Base-by-base conservation (phyloP, 1,140 invertebrate genomes). In the Bombus breviceps region DNA sequence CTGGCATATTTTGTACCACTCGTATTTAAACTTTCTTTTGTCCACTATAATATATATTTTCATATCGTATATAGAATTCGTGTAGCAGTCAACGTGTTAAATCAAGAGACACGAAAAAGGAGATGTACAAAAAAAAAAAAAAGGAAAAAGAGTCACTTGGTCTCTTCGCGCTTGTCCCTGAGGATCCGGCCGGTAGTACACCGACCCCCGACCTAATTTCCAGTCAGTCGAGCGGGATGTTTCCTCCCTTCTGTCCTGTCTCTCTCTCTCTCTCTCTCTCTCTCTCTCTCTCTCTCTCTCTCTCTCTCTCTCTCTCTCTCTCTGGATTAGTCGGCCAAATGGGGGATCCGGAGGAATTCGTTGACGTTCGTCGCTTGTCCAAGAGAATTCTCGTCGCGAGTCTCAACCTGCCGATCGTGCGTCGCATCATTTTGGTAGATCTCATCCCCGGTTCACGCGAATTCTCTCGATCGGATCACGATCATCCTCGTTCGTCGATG, bases 171-270 rank as follows among this genome's bases (percentile, higher is more conserved):
- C 28, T 53, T 53, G 28, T 64, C 85, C 78, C 74, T n/a, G 78
- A 81, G 73, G 62, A 87, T 85, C 77, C 80, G 74, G 62, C 57
- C 53, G 15, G 62, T 85, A 90, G 89, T 90, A 64, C 89, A 90
- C 62, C 86, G 88, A 87, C 86, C 89, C 80, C 39, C 84, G 90
- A 91, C 90, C 90, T 72, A 90, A 91, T 91, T 91, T 88, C 88
- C 34, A 85, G 37, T 34, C 39, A 41, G 81, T 83, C 88, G 85
- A 85, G 76, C 80, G 73, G 68, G 81, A 87, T 37, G 37, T 83
- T 86, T 76, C 80, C 62, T n/a, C n/a, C 4, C 10, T 13, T n/a
- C 28, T n/a, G 28, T 28, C 10, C n/a, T 43, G 41, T 39, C n/a
- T n/a, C 37, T 28, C 71, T 43, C 43, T 1, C 12, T 15, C 18